These are phyloP conservation scores for Diloba caeruleocephala DNA, from an alignment of 2,888 invertebrate genomes.

Conservation along the genomic window DNA sequence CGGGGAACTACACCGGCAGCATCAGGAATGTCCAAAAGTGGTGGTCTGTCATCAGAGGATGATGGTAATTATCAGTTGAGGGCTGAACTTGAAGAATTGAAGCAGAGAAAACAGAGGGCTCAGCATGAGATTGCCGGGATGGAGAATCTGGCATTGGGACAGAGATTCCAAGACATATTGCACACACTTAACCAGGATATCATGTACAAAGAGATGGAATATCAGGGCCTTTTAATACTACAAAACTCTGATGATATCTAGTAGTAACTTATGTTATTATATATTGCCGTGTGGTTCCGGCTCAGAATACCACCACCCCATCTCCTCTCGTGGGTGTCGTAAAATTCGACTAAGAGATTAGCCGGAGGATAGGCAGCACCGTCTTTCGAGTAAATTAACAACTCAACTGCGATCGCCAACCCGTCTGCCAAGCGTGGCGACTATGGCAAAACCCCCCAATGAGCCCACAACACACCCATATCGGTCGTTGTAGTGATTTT, in stretches of 20 bases:
- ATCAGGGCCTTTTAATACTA: constrained; percentile 78
- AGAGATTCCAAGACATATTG: constrained; percentile 94
- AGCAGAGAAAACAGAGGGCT: constrained; percentile 92
- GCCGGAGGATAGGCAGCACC: too few species aligned
- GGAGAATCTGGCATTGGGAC: constrained; percentile 94
- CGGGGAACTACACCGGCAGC: constrained; percentile 61
- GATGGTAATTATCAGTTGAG: constrained; percentile 86
- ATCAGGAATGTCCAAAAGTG: constrained; percentile 63
- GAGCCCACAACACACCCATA: too few species aligned
- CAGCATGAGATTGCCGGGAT: constrained; percentile 95
- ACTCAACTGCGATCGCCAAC: too few species aligned
- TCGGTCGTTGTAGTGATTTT: too few species aligned
- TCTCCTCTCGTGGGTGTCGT: too few species aligned
- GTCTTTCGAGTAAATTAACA: too few species aligned
- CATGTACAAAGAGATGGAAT: constrained; percentile 93
- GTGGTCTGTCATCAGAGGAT: constrained; percentile 73
- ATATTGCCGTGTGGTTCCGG: too few species aligned
- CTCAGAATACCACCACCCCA: too few species aligned
- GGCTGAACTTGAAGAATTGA: constrained; percentile 93
- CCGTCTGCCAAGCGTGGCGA: too few species aligned
- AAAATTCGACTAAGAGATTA: too few species aligned
- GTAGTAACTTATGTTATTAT: constrained; percentile 43
- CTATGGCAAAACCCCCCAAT: too few species aligned
- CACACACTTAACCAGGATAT: constrained; percentile 94
- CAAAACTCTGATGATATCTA: constrained; percentile 82